Base-by-base conservation (phyloP, 2,113 vertebrate species). In the Ardeotis arabs region DNA sequence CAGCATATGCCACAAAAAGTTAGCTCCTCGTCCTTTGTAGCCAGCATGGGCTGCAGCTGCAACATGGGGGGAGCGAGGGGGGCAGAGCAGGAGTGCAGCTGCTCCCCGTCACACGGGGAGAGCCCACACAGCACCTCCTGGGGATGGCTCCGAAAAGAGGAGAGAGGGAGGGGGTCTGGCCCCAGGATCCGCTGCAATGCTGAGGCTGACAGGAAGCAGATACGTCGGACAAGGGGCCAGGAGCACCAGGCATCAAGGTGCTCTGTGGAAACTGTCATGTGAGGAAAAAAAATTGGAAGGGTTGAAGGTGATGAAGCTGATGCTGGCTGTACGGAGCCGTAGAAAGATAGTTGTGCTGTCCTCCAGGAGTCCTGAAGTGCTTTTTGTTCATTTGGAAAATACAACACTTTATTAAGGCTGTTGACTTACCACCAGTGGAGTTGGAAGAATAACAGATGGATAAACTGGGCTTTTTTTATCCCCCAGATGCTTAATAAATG, bases 21-120 rank as follows among this genome's bases (percentile, higher is more conserved):
- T 97, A 83, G 44, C 88, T 81, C 52, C 80, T 81, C 10, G 0
- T 83, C 93, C 94, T 97, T 97, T 96, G 94, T 96, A 74, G 96
- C 50, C 89, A 89, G 91, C 95, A 82, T 85, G 86, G 86, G 93
- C 94, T 97, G 95, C 96, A 96, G 96, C 96, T 97, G 96, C 94
- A 47, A 2, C 2, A 12, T 25, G 31, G 94, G 95, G 88, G 94
- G 89, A 80, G 84, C 3, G 12, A 18, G 73, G 84, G 68, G 84
- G 35, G 73, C 55, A 16, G 75, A 90, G 92, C 88, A 80, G 90
- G 92, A 93, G 83, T 10, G 95, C 96, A 97, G 96, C 96, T 97
- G 96, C 96, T 95, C 94, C 92, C 83, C 45, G 0, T 95, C 96
- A 96, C 84, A 84, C 74, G 96, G 74, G 79, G 87, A 93, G 49